Conservation (phyloP, 2,888 invertebrate species). For the Lasioglossum marginatum region DNA sequence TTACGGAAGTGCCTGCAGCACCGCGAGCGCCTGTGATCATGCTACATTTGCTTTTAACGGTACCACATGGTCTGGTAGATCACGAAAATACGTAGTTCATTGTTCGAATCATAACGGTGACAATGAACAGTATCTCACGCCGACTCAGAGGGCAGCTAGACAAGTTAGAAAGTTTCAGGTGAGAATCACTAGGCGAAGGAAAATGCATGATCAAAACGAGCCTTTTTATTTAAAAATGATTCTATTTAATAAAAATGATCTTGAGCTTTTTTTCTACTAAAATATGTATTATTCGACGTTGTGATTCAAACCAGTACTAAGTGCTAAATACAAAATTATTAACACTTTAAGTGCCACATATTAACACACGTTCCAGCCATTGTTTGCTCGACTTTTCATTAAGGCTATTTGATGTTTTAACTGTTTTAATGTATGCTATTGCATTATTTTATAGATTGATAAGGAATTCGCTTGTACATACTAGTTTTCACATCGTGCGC, state of each 20-base stretch:
- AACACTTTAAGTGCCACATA: neutral
- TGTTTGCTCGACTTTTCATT: neutral
- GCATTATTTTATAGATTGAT: neutral
- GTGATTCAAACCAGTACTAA: neutral
- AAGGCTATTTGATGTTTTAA: neutral
- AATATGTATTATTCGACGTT: neutral
- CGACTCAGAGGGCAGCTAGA: conserved; percentile 93
- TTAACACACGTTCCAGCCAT: neutral
- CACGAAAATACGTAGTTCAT: conserved; percentile 91
- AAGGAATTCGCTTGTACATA: neutral
- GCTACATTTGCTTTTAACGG: conserved; percentile 91
- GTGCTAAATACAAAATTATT: neutral
- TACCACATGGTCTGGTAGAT: conserved; percentile 86
- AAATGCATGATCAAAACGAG: neutral
- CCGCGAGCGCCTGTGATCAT: conserved; percentile 93
- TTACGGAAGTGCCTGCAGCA: conserved; percentile 90
- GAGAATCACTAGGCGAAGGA: conserved; percentile 22
- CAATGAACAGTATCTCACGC: conserved; percentile 94
- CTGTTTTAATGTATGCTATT: neutral
- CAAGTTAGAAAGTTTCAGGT: conserved; percentile 90
- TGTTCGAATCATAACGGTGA: conserved; percentile 92
- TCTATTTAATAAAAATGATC: neutral
- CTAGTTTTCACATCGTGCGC: neutral
- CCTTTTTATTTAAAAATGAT: neutral
- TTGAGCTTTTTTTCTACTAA: neutral